Evolutionary conservation across 2,888 invertebrate species (phyloP), one percentile per base, ranked within the genome.

Genomic region (Lutraria lutraria): DNA sequence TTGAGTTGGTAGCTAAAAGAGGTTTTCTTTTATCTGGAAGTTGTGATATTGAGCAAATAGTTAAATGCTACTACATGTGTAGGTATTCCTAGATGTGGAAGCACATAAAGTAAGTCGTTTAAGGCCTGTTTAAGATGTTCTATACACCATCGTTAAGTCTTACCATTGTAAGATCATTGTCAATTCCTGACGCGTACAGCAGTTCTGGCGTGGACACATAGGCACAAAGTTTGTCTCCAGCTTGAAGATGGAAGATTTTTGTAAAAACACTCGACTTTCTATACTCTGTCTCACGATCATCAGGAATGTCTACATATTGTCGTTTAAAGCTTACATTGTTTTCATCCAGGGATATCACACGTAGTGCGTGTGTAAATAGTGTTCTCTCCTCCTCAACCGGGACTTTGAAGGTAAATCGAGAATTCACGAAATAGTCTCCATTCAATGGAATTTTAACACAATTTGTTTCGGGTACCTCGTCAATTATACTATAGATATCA

Each of bases 211-310:
- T 34, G 3, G 85, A 85, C 0, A 85, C 85, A 8, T 1, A 19
- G 0, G 56, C 72, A 68, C 85, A 85, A 10, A 85, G 19, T n/a
- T 79, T 16, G 29, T 85, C 80, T 13, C 85, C 80, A 13, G 79
- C 54, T 56, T 53, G n/a, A 10, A 85, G 31, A 34, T 79, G 79
- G 31, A 79, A 79, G 21, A 56, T 79, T 53, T 85, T 56, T 29
- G 79, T 85, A 54, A 85, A 80, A 10, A 79, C 79, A 76, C 85
- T 85, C 0, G 85, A 52, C n/a, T 85, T 54, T 85, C 79, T 85
- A 3, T 79, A 53, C 56, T 85, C 85, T 31, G 56, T 3, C 21
- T 21, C 80, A 21, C 79, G 52, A 15, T 85, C 25, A 34, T 80
- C 34, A 21, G 79, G n/a, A 54, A 85, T 34, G 54, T 79, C 79